These are phyloP conservation scores for Physella acuta DNA, from an alignment of 1,140 invertebrate species.

Conservation along the genomic window DNA sequence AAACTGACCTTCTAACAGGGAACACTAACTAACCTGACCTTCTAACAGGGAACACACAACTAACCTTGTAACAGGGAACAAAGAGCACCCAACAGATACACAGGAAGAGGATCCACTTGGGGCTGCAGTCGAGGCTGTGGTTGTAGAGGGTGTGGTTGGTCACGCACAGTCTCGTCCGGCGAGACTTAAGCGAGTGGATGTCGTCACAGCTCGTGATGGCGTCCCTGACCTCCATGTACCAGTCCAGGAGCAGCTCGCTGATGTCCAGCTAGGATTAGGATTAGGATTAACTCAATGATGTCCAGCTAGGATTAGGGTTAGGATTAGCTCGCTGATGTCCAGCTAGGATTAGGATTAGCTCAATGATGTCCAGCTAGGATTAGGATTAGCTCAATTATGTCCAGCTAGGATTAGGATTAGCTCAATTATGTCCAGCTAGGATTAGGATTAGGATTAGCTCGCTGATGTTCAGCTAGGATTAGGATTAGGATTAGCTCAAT, in stretches of 20 bases:
- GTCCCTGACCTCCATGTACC: constrained; percentile 39
- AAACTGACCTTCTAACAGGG: not conserved
- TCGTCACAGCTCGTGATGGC: constrained; percentile 44
- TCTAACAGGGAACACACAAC: constrained; percentile 10
- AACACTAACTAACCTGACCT: no score
- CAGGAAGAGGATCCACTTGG: constrained; percentile 40
- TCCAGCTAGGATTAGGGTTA: no score
- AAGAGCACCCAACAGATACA: constrained; percentile 40
- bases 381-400: no score
- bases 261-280: constrained; percentile 8
- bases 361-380: no score
- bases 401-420: no score
- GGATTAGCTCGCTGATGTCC: no score
- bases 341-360: no score
- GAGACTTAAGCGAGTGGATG: constrained; percentile 39
- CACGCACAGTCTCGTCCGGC: constrained; percentile 33
- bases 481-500: no score
- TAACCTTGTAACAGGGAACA: constrained; percentile 42
- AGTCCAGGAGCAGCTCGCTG: constrained; percentile 33
- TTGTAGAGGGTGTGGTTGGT: constrained; percentile 39
- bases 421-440: no score
- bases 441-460: no score
- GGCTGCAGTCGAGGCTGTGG: constrained; percentile 41
- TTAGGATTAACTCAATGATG: no score
- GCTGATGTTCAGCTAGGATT: no score